Percentiles rank a stretch among this genome's conserved stretches.
These are phyloP conservation scores for Cylloceria caligata DNA, from an alignment of 2,888 invertebrate genomes.

Conservation along the genomic window DNA sequence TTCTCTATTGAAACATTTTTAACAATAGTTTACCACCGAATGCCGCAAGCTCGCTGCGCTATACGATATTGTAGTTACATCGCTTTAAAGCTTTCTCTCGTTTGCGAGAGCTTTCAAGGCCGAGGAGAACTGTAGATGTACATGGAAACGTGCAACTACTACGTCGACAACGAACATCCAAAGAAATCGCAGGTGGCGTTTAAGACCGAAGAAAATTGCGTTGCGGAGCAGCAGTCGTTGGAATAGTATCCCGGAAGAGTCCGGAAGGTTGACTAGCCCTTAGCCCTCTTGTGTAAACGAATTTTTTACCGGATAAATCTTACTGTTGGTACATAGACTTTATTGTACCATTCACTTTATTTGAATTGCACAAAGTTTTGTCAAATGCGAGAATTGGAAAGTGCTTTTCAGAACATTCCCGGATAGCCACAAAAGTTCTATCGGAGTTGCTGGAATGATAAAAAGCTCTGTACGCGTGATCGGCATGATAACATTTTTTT, in stretches of 20 bases:
- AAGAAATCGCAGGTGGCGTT: conserved; percentile 20
- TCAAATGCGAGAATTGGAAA: no score
- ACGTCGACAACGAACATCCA: not conserved
- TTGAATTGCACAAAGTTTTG: no score
- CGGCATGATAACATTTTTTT: no score
- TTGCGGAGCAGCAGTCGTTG: not conserved
- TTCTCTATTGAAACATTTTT: not conserved
- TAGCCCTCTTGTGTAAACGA: not conserved
- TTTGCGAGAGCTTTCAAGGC: not conserved
- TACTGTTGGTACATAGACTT: not conserved
- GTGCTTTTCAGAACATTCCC: no score
- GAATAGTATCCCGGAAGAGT: not conserved
- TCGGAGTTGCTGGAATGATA: no score
- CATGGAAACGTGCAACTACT: not conserved
- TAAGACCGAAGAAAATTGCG: conserved; percentile 14
- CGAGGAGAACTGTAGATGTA: not conserved
- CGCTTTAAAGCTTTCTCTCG: not conserved
- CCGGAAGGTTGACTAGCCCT: not conserved
- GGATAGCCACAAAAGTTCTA: no score
- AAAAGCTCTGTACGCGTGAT: no score
- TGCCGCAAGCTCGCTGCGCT: not conserved
- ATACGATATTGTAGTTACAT: not conserved
- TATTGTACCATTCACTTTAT: no score
- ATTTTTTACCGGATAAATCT: not conserved
- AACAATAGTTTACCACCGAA: conserved; percentile 1